Conservation (phyloP, 1,140 invertebrate genomes). For the Centruroides vittatus region DNA sequence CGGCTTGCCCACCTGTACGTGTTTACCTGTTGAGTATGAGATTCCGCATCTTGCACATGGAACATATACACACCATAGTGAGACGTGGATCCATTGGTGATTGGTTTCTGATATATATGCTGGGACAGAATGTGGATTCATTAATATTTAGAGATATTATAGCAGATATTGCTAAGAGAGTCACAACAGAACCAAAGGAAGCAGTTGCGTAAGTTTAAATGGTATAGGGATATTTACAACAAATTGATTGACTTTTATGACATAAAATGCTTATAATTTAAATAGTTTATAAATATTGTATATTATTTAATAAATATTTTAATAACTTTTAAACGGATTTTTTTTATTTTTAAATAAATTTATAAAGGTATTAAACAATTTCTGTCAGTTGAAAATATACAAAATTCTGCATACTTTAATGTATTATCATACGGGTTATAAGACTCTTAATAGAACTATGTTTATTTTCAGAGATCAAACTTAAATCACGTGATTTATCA, state of each 20-base stretch:
- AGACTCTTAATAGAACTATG: conserved; percentile 17
- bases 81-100: conserved; percentile 81
- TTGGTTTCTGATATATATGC: conserved; percentile 89
- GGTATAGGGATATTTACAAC: no score
- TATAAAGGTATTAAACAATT: no score
- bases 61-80: conserved; percentile 81
- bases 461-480: conserved; percentile 2
- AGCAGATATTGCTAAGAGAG: conserved; percentile 71
- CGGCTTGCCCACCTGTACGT: conserved; percentile 65
- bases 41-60: conserved; percentile 66
- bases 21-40: conserved; percentile 77
- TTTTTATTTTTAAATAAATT: neutral
- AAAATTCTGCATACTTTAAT: neutral
- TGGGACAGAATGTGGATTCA: conserved; percentile 87
- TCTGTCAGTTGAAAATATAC: no score
- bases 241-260: no score
- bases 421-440: neutral
- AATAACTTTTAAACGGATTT: conserved; percentile 3
- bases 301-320: no score
- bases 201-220: conserved; percentile 30
- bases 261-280: no score
- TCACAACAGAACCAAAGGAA: conserved; percentile 29
- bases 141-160: conserved; percentile 83
- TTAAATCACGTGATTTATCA: no score
- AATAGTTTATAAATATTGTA: no score